Evolutionary conservation across 35 echinoderm and acorn worm genomes (phyloP), one percentile per base, ranked within the genome.

Genomic region (Stichopus chloronotus): DNA sequence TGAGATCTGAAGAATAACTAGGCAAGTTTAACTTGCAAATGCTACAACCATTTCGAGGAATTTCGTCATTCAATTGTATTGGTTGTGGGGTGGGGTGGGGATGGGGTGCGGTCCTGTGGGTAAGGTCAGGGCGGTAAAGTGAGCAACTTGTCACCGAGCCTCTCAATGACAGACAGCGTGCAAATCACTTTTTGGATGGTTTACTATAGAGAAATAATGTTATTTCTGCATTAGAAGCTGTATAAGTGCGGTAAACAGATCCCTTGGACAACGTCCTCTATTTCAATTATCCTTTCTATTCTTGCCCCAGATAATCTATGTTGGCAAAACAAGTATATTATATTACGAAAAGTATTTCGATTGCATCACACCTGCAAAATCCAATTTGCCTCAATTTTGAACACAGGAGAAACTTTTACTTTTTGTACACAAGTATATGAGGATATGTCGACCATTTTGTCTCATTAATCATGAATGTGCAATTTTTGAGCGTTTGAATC

Each of bases 351-450:
- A 76, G 5, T 76, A 76, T 76, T 76, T 76, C 24, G 11, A 76
- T 5, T 4, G 71, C 4, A 76, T 5, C 71, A 76, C 11, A 76
- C 4, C 11, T 76, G 71, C 71, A 76, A 76, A 76, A 76, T 76
- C 71, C 71, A 76, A 76, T 76, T 76, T 76, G 71, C 71, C 71
- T 76, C 71, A n/a, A 76, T 23, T 76, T 76, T 76, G 71, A 76
- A 76, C 71, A 76, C 71, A 76, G 71, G 71, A 76, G 11, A 12
- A 5, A 5, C 24, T 4, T 76, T 76, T 76, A 23, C 16, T 68
- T 76, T 76, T 76, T 76, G 71, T 76, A 76, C 71, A 5, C 4
- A 76, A 5, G 11, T 76, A 5, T 76, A 76, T 76, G 71, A 17
- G 63, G 63, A 68, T 68, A 17, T 68, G 63, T 68, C 63, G 5